Evolutionary conservation across 2,113 vertebrate species (phyloP).

Genomic region (Nothoprocta pentlandii): DNA sequence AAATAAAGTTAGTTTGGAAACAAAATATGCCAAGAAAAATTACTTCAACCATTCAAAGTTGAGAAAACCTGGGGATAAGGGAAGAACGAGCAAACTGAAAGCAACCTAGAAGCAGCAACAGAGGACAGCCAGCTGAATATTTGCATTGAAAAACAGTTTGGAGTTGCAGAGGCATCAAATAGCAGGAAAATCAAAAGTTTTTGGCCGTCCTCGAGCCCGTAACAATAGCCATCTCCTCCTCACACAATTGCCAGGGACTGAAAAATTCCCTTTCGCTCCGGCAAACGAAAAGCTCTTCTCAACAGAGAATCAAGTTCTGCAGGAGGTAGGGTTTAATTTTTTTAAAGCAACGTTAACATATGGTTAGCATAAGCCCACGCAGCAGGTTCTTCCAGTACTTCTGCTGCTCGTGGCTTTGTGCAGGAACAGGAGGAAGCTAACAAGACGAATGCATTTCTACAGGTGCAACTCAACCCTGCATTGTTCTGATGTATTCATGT

Average conservation of each 20-base stretch:
- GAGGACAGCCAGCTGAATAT: conserved; percentile 32
- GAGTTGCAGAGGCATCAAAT: conserved; percentile 58
- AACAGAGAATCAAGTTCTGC: conserved; percentile 69
- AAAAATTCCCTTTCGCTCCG: conserved; percentile 55
- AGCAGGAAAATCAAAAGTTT: conserved; percentile 58
- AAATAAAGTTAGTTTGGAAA: conserved; percentile 39
- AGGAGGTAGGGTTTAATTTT: conserved; percentile 69
- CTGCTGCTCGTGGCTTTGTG: conserved; percentile 50
- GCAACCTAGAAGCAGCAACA: conserved; percentile 14
- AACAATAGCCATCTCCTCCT: conserved; percentile 55
- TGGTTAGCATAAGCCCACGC: conserved; percentile 72
- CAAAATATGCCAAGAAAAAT: background rate
- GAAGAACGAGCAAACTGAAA: conserved; percentile 22
- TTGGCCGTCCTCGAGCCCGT: conserved; percentile 22
- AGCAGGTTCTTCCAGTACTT: conserved; percentile 73
- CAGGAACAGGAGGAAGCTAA: conserved; percentile 66
- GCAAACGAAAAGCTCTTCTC: conserved; percentile 65
- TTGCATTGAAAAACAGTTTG: conserved; percentile 33
- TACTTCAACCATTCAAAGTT: conserved; percentile 6
- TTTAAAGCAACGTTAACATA: conserved; percentile 73
- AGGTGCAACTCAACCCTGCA: conserved; percentile 56
- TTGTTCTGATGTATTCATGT: conserved; percentile 60
- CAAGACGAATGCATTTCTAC: conserved; percentile 58
- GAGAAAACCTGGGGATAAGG: background rate
- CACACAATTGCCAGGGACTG: conserved; percentile 12